These are phyloP conservation scores for Glaucomys volans DNA, from an alignment of 2,113 vertebrate species.

Conservation along the genomic window DNA sequence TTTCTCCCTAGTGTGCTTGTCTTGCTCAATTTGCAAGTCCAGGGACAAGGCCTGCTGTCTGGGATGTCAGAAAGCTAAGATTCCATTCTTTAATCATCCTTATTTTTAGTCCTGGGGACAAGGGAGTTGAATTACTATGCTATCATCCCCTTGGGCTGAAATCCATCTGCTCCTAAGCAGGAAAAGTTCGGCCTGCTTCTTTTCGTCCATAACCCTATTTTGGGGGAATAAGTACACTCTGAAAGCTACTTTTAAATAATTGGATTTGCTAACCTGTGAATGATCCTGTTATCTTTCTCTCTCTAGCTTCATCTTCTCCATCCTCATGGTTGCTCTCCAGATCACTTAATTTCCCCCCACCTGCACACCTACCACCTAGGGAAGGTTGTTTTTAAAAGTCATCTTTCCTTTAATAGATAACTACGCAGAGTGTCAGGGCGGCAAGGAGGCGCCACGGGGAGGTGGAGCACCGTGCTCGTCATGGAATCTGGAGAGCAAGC, in stretches of 20 bases:
- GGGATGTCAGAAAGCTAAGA: slow-evolving; percentile 31
- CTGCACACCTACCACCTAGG: slow-evolving; percentile 70
- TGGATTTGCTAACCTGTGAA: not conserved
- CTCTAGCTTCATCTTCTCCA: not conserved
- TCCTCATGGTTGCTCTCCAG: not conserved
- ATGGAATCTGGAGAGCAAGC: slow-evolving; percentile 69
- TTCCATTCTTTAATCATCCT: slow-evolving; percentile 68
- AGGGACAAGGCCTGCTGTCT: not conserved
- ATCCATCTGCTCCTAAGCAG: slow-evolving; percentile 54
- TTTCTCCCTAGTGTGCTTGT: not conserved
- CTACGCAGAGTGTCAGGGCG: not conserved
- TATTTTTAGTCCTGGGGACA: slow-evolving; percentile 73
- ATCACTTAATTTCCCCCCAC: slow-evolving; percentile 29
- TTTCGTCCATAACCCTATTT: not conserved
- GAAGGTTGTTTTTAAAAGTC: slow-evolving; percentile 66
- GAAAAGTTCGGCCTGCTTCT: slow-evolving; percentile 17
- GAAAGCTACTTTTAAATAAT: not conserved
- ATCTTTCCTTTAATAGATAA: slow-evolving; percentile 71
- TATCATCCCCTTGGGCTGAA: slow-evolving; percentile 55
- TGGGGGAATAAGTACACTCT: not conserved
- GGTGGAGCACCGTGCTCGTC: not conserved
- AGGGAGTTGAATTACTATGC: slow-evolving; percentile 74
- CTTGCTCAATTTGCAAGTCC: not conserved
- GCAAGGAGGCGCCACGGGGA: not conserved
- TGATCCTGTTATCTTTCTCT: not conserved